Evolutionary conservation across 2,113 vertebrate species (phyloP).

Genomic region (Melanocharis versteri): DNA sequence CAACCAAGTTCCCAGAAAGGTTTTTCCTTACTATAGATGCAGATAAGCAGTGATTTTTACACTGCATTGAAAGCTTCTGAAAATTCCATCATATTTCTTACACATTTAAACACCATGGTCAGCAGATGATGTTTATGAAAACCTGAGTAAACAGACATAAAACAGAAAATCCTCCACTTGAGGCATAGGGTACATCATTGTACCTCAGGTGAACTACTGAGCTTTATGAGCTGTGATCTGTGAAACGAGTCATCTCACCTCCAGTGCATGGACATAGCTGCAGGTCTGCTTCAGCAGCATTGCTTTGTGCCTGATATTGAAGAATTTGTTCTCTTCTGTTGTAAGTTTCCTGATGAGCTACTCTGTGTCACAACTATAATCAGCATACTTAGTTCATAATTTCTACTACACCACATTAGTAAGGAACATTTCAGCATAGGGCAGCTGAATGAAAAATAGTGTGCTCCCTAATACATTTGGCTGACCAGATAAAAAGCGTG

Average conservation of each 20-base stretch:
- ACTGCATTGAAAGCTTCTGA: neutral
- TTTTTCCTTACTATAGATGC: neutral
- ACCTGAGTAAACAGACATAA: neutral
- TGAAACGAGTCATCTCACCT: neutral
- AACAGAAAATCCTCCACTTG: neutral
- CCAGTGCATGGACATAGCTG: rapidly evolving
- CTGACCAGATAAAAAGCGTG: neutral
- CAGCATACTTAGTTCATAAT: neutral
- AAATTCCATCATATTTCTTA: neutral
- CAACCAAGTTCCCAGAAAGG: neutral
- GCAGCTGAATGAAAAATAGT: neutral
- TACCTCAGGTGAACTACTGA: neutral
- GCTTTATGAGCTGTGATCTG: neutral
- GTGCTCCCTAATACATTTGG: neutral
- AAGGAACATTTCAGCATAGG: neutral
- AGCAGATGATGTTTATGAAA: neutral
- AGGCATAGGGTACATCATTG: neutral
- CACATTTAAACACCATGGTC: neutral
- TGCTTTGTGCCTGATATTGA: neutral
- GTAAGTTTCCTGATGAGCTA: neutral
- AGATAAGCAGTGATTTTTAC: neutral
- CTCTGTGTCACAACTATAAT: neutral
- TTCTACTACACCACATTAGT: neutral
- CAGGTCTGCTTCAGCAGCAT: neutral
- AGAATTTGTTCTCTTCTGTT: neutral